A percentile compares a stretch with the other conserved stretches of the same genome.
phyloP scores from a whole-genome alignment of 2,113 vertebrate genomes.

The Bettongia penicillata region DNA sequence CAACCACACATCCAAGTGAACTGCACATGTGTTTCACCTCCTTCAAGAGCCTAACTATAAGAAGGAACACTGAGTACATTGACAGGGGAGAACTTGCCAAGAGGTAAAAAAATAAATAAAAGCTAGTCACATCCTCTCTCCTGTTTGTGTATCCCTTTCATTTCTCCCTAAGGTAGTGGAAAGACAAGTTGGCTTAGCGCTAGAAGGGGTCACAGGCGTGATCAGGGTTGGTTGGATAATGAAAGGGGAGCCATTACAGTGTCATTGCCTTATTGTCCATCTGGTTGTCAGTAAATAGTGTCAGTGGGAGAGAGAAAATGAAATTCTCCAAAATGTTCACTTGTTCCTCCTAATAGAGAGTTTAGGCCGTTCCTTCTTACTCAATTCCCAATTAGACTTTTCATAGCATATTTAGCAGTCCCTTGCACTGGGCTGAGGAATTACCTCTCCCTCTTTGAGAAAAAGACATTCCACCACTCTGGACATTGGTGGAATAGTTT shows the following conservation, averaged over 20 bases:
- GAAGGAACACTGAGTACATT: not conserved
- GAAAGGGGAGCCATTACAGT: not conserved
- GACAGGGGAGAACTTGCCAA: not conserved
- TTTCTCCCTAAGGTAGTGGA: not conserved
- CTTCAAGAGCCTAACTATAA: not conserved
- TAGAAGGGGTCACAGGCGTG: fast-evolving
- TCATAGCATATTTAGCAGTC: not conserved
- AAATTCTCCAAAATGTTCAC: not conserved
- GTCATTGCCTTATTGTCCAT: not conserved
- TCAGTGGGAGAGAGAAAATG: not conserved
- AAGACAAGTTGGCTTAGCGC: not conserved
- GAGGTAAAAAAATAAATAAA: not conserved
- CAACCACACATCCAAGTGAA: not conserved
- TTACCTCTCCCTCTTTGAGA: not conserved
- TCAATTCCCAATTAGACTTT: not conserved
- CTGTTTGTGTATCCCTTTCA: not conserved
- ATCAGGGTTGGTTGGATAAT: fast-evolving
- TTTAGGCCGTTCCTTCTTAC: not conserved
- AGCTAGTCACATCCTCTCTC: not conserved
- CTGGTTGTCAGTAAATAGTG: not conserved
- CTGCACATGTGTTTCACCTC: not conserved
- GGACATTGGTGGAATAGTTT: not conserved
- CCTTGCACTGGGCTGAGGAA: not conserved
- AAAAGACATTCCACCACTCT: not conserved
- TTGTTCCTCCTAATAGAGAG: not conserved